Evolutionary conservation across 2,797 vertebrate species (phyloP).

Genomic region (Erethizon dorsatum): DNA sequence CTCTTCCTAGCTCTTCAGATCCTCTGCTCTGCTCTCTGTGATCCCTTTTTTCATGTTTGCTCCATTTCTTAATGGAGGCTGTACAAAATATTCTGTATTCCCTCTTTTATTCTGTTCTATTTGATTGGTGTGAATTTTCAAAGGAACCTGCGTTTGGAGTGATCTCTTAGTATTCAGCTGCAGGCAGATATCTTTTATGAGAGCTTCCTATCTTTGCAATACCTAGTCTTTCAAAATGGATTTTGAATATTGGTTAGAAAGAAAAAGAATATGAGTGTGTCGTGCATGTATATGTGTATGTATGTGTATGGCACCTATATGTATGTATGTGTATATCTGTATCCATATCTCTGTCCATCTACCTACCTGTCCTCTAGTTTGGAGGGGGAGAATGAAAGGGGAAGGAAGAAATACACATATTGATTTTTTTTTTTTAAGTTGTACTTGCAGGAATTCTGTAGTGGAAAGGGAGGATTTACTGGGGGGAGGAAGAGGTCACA

Average conservation of each 20-base stretch:
- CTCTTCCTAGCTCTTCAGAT: neutral
- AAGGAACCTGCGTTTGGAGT: neutral
- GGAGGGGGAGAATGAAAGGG: neutral
- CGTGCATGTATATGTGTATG: neutral
- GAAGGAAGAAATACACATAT: fast-evolving
- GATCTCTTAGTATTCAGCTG: neutral
- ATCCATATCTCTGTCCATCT: neutral
- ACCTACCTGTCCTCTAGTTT: neutral
- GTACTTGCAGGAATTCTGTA: neutral
- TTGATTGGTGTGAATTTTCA: conserved; percentile 57
- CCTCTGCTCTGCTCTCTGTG: neutral
- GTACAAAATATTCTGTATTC: conserved; percentile 1
- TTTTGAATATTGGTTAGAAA: conserved; percentile 45
- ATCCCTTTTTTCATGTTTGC: neutral
- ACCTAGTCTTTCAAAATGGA: neutral
- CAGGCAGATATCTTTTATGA: neutral
- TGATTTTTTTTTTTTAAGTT: neutral
- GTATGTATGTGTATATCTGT: fast-evolving
- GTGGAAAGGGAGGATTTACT: neutral
- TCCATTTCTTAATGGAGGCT: neutral
- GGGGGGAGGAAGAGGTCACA: neutral
- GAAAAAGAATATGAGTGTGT: neutral
- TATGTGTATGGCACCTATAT: neutral
- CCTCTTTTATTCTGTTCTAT: neutral
- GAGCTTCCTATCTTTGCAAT: conserved; percentile 48